Conservation (phyloP, 2,888 invertebrate species). For the Eristalis intricaria region DNA sequence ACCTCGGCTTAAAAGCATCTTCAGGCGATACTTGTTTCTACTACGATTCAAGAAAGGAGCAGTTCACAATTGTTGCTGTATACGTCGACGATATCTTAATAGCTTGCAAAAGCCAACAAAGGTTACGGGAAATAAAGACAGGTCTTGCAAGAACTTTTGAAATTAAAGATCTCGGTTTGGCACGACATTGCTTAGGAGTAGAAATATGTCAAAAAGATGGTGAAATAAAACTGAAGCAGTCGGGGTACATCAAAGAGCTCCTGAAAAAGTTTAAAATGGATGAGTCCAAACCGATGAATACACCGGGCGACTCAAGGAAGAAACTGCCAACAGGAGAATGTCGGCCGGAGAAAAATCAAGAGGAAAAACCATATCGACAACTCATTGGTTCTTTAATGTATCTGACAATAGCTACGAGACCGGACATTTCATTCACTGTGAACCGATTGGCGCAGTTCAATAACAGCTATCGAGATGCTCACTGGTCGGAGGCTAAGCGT, state of each 20-base stretch:
- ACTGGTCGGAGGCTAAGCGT: not conserved
- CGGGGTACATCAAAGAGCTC: not conserved
- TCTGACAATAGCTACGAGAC: constrained; percentile 45
- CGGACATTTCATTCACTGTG: constrained; percentile 46
- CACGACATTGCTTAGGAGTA: not conserved
- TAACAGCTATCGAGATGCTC: not conserved
- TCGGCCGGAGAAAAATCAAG: not conserved
- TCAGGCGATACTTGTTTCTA: not conserved
- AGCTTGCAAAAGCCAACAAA: constrained; percentile 1
- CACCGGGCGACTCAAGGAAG: not conserved
- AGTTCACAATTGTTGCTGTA: not conserved
- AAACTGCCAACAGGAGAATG: not conserved
- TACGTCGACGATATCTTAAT: not conserved
- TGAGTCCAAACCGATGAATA: not conserved
- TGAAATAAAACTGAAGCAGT: not conserved
- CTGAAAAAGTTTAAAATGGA: not conserved
- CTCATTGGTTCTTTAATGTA: constrained; percentile 52
- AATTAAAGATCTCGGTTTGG: not conserved
- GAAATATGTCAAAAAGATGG: not conserved
- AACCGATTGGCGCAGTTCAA: not conserved
- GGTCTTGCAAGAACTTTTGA: not conserved
- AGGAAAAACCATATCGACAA: constrained; percentile 44
- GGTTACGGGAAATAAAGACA: not conserved
- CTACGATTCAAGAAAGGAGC: not conserved
- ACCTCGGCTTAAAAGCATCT: constrained; percentile 13